Base-by-base conservation (phyloP, 2,888 invertebrate species). In the Caenorhabditis auriculariae region DNA sequence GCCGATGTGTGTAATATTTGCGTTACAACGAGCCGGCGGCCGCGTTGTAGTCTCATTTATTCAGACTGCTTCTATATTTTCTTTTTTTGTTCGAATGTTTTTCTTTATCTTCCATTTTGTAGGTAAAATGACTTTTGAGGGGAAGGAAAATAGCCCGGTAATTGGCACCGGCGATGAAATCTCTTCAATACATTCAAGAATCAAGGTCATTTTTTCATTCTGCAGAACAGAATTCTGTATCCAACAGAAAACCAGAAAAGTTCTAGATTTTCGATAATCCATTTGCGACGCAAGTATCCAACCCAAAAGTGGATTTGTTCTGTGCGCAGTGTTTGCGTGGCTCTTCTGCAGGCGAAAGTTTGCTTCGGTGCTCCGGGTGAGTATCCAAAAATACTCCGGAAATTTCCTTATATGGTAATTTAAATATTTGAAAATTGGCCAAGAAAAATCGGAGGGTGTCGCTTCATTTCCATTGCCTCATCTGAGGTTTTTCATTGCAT, bases 311-410 rank as follows among this genome's bases (percentile, higher is more conserved):
- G 19, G 64, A 65, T 7, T 54, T 54, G 19, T 80, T 66, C 45
- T 80, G 80, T 60, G 79, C 80, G 1, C 58, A 76, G 23, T 80
- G 80, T 48, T 55, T 81, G 29, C 48, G 76, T 15, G 53, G 60
- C 9, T 72, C 80, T 1, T 45, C 54, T 41, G 44, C 49, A 9
- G 69, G 58, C 6, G 62, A 62, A 39, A 75, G 76, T 26, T 67
- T 80, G n/a, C 51, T 66, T 24, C 59, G 63, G 12, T 80, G 80
- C 54, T 60, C 68, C 3, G 63, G 66, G 69, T 69, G 38, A 27
- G 48, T 39, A 3, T 38, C 17, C 21, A 15, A 9, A n/a, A n/a
- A n/a, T n/a, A n/a, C n/a, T n/a, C n/a, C n/a, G n/a, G n/a, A n/a
- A n/a, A n/a, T n/a, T n/a, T n/a, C n/a, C n/a, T n/a, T n/a, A n/a